Conservation (phyloP, 2,113 vertebrate species). For the Pitta sordida region DNA sequence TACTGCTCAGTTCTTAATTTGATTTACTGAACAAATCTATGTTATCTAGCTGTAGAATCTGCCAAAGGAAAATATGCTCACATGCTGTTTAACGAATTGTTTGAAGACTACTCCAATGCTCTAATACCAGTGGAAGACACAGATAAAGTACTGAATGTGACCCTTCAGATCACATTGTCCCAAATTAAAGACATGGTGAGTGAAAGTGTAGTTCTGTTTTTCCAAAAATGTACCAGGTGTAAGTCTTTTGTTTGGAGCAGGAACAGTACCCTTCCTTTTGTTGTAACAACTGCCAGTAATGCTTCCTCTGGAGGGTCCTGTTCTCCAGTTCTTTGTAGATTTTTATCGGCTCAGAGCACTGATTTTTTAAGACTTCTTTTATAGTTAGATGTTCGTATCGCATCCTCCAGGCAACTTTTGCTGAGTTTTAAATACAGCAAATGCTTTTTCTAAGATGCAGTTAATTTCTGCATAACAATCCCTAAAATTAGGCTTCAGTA, state of each 20-base stretch:
- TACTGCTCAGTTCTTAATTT: neutral
- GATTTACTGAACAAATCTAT: neutral
- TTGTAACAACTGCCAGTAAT: neutral
- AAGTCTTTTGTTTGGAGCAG: neutral
- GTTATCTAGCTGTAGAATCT: constrained; percentile 76
- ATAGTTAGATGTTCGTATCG: neutral
- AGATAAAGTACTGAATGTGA: constrained; percentile 91
- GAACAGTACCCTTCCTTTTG: neutral
- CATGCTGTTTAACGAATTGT: constrained; percentile 87
- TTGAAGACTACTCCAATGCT: constrained; percentile 90
- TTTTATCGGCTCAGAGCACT: neutral
- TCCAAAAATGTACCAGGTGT: neutral
- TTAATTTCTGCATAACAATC: neutral
- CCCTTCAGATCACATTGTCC: constrained; percentile 93
- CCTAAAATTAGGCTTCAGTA: neutral
- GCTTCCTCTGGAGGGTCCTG: neutral
- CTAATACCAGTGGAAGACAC: constrained; percentile 94
- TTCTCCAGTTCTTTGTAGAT: neutral
- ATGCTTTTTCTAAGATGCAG: neutral
- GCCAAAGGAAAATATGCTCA: constrained; percentile 94
- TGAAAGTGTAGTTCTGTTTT: neutral
- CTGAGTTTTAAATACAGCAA: neutral
- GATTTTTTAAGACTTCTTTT: neutral
- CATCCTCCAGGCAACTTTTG: neutral
- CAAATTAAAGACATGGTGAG: constrained; percentile 99